phyloP scores from a whole-genome alignment of 2,797 vertebrate species.

The Phrynocephalus guinanensis region DNA sequence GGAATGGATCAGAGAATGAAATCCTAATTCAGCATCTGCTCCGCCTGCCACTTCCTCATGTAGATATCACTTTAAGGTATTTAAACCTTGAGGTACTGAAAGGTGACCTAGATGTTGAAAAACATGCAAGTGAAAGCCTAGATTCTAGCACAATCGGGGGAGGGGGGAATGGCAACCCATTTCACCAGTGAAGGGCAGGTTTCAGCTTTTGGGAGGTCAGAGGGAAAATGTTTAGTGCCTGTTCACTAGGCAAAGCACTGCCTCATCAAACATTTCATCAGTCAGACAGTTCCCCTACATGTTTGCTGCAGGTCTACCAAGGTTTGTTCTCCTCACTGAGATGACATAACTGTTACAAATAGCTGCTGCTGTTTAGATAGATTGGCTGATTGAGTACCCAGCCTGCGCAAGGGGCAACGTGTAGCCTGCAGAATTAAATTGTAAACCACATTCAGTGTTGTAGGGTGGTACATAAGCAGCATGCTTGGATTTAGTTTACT shows the following conservation, averaged over 20 bases:
- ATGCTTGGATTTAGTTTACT: too few species aligned
- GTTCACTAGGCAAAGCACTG: neutral
- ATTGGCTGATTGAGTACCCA: too few species aligned
- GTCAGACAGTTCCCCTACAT: neutral
- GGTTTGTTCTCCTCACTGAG: neutral
- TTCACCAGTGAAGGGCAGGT: neutral
- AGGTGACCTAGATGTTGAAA: neutral
- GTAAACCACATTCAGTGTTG: too few species aligned
- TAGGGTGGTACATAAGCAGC: too few species aligned
- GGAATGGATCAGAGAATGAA: neutral
- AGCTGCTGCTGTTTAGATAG: neutral
- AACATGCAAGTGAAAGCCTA: neutral
- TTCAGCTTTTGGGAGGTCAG: neutral
- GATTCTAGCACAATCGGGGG: neutral
- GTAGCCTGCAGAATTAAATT: too few species aligned
- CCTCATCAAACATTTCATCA: neutral
- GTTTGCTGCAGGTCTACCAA: neutral
- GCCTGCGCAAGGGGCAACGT: too few species aligned
- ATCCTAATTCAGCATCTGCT: neutral
- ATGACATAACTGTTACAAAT: neutral
- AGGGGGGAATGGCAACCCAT: neutral
- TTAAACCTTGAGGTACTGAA: neutral
- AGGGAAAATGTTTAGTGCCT: neutral
- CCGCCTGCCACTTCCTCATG: too few species aligned
- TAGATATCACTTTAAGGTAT: neutral